Evolutionary conservation across 2,888 invertebrate species (phyloP), one percentile per base, ranked within the genome.

Genomic region (Hecatera dysodea): DNA sequence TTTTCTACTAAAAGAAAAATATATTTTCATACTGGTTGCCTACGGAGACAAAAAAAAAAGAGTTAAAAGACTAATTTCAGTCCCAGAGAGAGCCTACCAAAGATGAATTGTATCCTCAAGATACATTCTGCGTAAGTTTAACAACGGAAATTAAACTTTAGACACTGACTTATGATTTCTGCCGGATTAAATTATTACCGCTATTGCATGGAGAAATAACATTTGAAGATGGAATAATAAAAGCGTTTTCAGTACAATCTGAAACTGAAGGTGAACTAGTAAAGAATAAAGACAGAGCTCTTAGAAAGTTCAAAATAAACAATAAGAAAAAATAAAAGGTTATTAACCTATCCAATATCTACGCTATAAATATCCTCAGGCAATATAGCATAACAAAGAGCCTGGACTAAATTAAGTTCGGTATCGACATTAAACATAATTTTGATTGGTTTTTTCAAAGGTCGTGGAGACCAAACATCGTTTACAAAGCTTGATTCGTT

Each of bases 131-230:
- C 9, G 33, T 39, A 60, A 67, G 5, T 61, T 62, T 24, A 61
- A 22, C 19, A 56, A 67, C 56, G 52, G 67, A 76, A 73, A 76
- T 78, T 72, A 78, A 73, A 73, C 24, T 73, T 42, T 42, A 44
- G 56, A 19, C 59, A 56, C 48, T 56, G 72, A 75, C 78, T 78
- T 75, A 75, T 72, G 59, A 65, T 72, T 50, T 60, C 48, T 72
- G 29, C 52, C 42, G 48, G 15, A 57, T 76, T 22, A 46, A 33
- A 1, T 48, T 71, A 59, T 48, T 59, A 42, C 52, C n/a, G 12
- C 24, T 46, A 60, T 39, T 27, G 15, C 9, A 29, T 27, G 12
- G n/a, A n/a, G 39, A 9, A 7, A 29, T 17, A 36, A 0, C 17
- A 22, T 4, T 24, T 17, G 0, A 0, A 4, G 39, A 12, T 52